Evolutionary conservation across 2,888 invertebrate species (phyloP), one percentile per base, ranked within the genome.

Genomic region (Pachycephus smyrnensis): DNA sequence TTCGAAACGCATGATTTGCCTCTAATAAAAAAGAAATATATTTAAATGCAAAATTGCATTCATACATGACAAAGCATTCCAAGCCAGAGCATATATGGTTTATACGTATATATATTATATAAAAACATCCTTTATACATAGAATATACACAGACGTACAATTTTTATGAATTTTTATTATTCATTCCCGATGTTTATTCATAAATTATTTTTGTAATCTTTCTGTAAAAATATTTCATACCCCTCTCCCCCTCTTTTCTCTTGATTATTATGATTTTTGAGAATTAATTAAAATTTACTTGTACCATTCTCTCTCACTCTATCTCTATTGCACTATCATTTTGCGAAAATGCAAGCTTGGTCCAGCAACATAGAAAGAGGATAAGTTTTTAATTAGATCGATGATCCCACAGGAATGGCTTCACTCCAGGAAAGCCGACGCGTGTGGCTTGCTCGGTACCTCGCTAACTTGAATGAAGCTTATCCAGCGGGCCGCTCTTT

Each of bases 1-100:
- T 33, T 31, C 12, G 71, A 32, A 32, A 71, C 73, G 76, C 33
- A 73, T 79, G 73, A 80, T 81, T 81, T 80, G 74, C 69, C 78
- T 81, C 73, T 79, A 76, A 77, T 80, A 81, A 76, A 78, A 80
- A 71, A 80, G 78, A 75, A 81, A 80, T 77, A 82, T 82, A 84
- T 83, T 83, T 82, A 83, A 83, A 82, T 82, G 80, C 79, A 77
- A 82, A 82, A 82, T 83, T 82, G 82, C 9, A 80, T 76, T 79
- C 76, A 23, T 71, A 71, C 71, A 31, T 71, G 55, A 55, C 23
- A 55, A 55, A 55, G 55, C 55, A 55, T 55, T 23, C 23, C 2
- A 23, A 15, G 23, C 1, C 23, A 23, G 23, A 23, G 23, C 23
- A 55, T 55, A 55, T 55, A 23, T 2, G 6, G 55, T 40, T 6